Percentiles rank a stretch among this genome's conserved stretches.
Conservation (phyloP, 2,113 vertebrate species). For the Halcyon senegalensis region DNA sequence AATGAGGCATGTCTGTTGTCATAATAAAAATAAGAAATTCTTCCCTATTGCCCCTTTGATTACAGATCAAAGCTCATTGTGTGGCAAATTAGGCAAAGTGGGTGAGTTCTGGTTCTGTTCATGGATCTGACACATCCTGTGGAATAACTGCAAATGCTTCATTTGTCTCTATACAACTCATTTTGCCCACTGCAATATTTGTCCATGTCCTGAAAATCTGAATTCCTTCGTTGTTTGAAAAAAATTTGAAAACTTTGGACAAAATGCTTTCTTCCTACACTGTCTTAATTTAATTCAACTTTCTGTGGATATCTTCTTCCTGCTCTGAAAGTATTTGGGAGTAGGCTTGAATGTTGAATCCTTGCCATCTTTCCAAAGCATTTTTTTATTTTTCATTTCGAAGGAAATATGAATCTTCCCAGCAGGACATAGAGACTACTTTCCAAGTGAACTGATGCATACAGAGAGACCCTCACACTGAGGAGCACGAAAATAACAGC, state of each 20-base stretch:
- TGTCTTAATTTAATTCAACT: not conserved
- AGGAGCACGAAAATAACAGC: not conserved
- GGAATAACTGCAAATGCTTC: not conserved
- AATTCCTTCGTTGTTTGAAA: not conserved
- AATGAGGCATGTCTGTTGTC: not conserved
- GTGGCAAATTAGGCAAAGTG: not conserved
- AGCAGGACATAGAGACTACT: not conserved
- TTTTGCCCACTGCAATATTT: not conserved
- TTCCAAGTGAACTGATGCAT: not conserved
- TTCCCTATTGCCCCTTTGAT: not conserved
- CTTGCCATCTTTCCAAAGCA: not conserved
- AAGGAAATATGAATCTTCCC: not conserved
- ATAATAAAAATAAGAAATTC: not conserved
- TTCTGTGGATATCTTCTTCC: not conserved
- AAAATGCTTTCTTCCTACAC: not conserved
- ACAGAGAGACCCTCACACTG: not conserved
- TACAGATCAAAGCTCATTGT: not conserved
- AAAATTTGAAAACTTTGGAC: not conserved
- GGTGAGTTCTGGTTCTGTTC: not conserved
- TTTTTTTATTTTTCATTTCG: not conserved
- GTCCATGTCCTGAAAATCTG: not conserved
- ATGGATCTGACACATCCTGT: rapidly evolving
- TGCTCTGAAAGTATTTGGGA: not conserved
- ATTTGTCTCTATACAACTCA: not conserved
- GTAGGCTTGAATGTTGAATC: not conserved